Percentiles rank a stretch among this genome's conserved stretches.
Conservation (phyloP, 2,888 invertebrate species). For the Clitarchus hookeri region DNA sequence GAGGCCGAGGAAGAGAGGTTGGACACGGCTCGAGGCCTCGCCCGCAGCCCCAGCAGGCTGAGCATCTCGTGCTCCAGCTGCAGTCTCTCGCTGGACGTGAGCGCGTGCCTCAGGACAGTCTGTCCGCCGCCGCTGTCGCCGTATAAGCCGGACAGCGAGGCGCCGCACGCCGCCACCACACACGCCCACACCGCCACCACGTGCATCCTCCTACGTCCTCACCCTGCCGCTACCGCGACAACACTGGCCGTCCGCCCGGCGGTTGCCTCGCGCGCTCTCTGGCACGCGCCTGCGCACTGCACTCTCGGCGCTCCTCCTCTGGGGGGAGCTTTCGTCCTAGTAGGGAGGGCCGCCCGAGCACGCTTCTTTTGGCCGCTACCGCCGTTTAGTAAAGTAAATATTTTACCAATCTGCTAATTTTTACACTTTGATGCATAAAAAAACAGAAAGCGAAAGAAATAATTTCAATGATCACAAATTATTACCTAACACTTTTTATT, state of each 20-base stretch:
- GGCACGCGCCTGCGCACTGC: too few species aligned
- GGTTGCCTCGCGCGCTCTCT: too few species aligned
- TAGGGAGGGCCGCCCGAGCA: too few species aligned
- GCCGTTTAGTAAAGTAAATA: too few species aligned
- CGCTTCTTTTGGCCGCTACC: too few species aligned
- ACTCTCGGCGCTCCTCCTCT: too few species aligned
- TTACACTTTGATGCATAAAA: too few species aligned
- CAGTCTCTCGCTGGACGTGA: constrained; percentile 75
- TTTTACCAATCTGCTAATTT: too few species aligned
- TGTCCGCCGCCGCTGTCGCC: constrained; percentile 86
- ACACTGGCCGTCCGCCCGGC: not conserved
- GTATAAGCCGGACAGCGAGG: constrained; percentile 66
- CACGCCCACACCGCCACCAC: not conserved
- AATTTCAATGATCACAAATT: too few species aligned
- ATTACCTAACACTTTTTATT: too few species aligned
- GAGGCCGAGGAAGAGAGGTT: constrained; percentile 73
- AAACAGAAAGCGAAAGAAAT: too few species aligned
- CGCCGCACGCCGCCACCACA: not conserved
- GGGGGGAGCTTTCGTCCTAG: too few species aligned
- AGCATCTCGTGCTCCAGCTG: constrained; percentile 89
- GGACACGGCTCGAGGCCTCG: constrained; percentile 62
- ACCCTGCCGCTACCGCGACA: not conserved
- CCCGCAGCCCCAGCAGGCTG: constrained; percentile 83
- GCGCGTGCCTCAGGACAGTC: constrained; percentile 71
- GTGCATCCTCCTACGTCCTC: not conserved